phyloP scores from a whole-genome alignment of 2,888 invertebrate species.

The Epistrophella euchroma region DNA sequence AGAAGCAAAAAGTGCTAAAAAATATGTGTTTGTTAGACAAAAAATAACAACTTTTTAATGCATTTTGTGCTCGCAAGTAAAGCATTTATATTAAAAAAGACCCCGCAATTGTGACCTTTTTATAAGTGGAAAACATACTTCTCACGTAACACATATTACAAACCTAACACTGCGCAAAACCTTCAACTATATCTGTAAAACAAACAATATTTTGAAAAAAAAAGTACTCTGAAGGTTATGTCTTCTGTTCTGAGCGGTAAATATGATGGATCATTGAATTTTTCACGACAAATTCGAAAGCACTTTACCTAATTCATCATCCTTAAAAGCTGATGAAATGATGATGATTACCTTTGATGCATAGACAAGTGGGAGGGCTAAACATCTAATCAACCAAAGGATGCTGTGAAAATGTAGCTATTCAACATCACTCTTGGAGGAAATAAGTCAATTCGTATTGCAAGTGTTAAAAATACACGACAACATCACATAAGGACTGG shows the following conservation, averaged over 20 bases:
- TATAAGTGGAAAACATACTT: too few relatives aligned
- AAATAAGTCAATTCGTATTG: slow-evolving; percentile 20
- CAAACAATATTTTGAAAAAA: background rate
- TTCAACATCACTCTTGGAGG: slow-evolving; percentile 18
- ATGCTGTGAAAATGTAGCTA: slow-evolving; percentile 9
- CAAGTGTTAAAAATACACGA: slow-evolving; percentile 2
- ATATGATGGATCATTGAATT: slow-evolving; percentile 31
- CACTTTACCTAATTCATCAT: slow-evolving; percentile 34
- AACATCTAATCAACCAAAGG: slow-evolving; percentile 19
- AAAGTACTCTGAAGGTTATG: background rate
- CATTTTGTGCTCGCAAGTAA: too few relatives aligned
- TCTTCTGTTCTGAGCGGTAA: background rate
- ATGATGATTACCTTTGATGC: slow-evolving; percentile 21
- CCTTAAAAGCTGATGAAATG: slow-evolving; percentile 14
- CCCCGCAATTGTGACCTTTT: too few relatives aligned
- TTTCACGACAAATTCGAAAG: slow-evolving; percentile 24
- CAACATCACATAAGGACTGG: slow-evolving; percentile 11
- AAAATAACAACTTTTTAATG: too few relatives aligned
- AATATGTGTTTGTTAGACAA: too few relatives aligned
- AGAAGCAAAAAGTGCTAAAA: too few relatives aligned
- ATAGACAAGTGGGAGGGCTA: background rate
- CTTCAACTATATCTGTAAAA: background rate
- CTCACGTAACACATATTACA: background rate
- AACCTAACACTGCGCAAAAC: background rate
- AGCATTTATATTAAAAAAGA: too few relatives aligned